Evolutionary conservation across 2,888 invertebrate species (phyloP).

Genomic region (Mamestra brassicae): DNA sequence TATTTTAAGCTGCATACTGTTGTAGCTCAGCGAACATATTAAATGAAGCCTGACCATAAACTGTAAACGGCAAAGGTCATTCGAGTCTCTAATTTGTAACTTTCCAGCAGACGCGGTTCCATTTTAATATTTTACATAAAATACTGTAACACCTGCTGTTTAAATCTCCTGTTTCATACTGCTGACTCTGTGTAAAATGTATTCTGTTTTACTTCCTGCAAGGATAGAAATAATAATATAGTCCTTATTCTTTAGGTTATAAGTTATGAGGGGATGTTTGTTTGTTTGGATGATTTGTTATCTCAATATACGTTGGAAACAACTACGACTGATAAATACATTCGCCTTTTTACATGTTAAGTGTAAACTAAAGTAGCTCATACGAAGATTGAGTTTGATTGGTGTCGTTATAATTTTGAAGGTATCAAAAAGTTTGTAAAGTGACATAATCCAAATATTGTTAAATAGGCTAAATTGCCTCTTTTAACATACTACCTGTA

Average conservation of each 20-base stretch:
- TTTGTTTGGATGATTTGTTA: conserved; percentile 31
- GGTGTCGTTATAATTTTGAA: too few species aligned
- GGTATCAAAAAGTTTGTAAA: too few species aligned
- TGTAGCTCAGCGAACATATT: conserved; percentile 30
- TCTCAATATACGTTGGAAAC: background rate
- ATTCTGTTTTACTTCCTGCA: conserved; percentile 66
- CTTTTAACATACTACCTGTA: too few species aligned
- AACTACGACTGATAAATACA: background rate
- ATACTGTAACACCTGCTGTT: conserved; percentile 81
- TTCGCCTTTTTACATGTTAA: background rate
- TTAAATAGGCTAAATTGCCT: too few species aligned
- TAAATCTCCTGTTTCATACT: conserved; percentile 78
- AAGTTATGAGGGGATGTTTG: conserved; percentile 31
- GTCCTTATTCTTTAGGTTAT: conserved; percentile 46
- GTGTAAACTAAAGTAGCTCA: background rate
- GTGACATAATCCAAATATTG: too few species aligned
- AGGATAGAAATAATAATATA: conserved; percentile 56
- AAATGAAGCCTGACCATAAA: conserved; percentile 67
- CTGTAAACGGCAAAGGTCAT: conserved; percentile 76
- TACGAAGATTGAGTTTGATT: background rate
- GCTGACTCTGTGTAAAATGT: conserved; percentile 72
- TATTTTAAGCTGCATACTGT: conserved; percentile 10
- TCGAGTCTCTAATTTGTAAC: conserved; percentile 81
- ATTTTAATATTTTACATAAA: conserved; percentile 84
- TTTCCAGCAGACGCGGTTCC: conserved; percentile 73